Conservation (phyloP, 1,140 invertebrate species). For the Nasonia longicornis region DNA sequence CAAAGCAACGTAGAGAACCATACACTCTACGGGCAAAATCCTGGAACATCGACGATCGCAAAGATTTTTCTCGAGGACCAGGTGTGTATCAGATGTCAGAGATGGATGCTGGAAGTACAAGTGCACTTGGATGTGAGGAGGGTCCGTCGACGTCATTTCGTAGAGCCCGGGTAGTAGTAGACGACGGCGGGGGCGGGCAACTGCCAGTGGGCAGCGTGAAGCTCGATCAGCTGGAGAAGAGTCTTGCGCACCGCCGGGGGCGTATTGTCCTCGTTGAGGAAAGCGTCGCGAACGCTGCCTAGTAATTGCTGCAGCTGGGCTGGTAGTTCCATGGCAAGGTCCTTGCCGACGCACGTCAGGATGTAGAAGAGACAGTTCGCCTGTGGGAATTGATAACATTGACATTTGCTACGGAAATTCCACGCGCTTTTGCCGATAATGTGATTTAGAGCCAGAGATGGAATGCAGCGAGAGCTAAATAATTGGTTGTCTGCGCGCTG, state of each 20-base stretch:
- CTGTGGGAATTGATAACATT: conserved; percentile 62
- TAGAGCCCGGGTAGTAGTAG: conserved; percentile 83
- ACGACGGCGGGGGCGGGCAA: conserved; percentile 87
- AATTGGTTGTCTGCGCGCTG: too few species aligned
- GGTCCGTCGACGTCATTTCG: conserved; percentile 52
- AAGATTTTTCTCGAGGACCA: background rate
- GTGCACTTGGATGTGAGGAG: background rate
- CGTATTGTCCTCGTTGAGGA: conserved; percentile 78
- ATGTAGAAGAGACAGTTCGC: conserved; percentile 90
- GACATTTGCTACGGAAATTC: too few species aligned
- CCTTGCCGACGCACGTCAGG: conserved; percentile 85
- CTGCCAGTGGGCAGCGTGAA: conserved; percentile 90
- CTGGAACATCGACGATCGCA: background rate
- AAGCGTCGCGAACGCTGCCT: conserved; percentile 84
- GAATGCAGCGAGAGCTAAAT: too few species aligned
- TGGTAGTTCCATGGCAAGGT: conserved; percentile 85
- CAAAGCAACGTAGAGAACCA: background rate
- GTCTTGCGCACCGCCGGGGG: conserved; percentile 80
- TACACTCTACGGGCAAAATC: background rate
- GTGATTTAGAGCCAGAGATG: too few species aligned
- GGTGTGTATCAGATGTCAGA: background rate
- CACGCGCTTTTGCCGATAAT: too few species aligned
- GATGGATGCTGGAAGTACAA: conserved; percentile 8
- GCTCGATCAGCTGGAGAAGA: conserved; percentile 87
- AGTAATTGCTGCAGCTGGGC: conserved; percentile 82